phyloP scores from a whole-genome alignment of 2,797 vertebrate species.

The Bovichtus diacanthus region DNA sequence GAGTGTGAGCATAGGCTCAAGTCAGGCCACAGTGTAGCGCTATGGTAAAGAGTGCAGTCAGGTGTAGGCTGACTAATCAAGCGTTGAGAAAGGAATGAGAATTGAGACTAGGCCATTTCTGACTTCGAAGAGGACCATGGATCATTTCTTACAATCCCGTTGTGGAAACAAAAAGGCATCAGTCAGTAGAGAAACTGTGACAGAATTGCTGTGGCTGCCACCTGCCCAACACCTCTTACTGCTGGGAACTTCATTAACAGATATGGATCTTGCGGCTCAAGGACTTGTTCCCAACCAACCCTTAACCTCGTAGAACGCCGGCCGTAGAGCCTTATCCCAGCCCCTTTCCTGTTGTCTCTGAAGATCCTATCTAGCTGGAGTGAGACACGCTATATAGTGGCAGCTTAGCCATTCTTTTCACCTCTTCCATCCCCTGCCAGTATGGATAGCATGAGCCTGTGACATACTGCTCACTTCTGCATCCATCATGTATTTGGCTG shows the following conservation, averaged over 20 bases:
- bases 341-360: conserved; percentile 47
- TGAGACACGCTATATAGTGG: conserved; percentile 42
- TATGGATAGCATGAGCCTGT: conserved; percentile 49
- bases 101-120: conserved; percentile 58
- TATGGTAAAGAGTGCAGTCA: conserved; percentile 42
- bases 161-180: conserved; percentile 58
- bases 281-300: conserved; percentile 69
- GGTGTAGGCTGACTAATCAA: conserved; percentile 62
- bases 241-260: conserved; percentile 77
- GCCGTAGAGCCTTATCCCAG: conserved; percentile 44
- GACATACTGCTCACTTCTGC: conserved; percentile 45
- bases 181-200: conserved; percentile 57
- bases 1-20: neutral
- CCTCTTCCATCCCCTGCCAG: conserved; percentile 50
- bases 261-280: conserved; percentile 74
- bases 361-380: conserved; percentile 61
- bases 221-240: conserved; percentile 53
- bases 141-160: conserved; percentile 68
- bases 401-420: conserved; percentile 56
- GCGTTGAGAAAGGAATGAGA: conserved; percentile 60
- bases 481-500: conserved; percentile 47
- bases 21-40: conserved; percentile 3
- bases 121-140: conserved; percentile 52
- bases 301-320: conserved; percentile 57
- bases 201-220: conserved; percentile 50